Evolutionary conservation across 2,113 vertebrate species (phyloP), one percentile per base, ranked within the genome.

Genomic region (Malurus elegans): DNA sequence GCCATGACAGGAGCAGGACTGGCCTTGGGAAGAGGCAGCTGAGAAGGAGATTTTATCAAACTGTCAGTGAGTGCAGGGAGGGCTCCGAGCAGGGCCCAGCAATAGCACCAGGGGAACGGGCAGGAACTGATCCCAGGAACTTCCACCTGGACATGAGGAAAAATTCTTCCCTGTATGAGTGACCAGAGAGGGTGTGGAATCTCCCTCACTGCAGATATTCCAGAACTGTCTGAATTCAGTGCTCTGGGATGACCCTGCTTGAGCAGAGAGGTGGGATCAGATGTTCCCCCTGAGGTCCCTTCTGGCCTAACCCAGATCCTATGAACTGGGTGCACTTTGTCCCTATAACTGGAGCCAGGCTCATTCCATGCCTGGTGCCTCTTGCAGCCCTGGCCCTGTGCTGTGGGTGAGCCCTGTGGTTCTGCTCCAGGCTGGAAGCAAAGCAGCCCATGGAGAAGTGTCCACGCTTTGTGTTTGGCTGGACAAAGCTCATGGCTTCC

Each of bases 281-380:
- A 3, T 42, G 29, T 45, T 45, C 4, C 18, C 75, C 6, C 26
- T 36, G 34, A 23, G 58, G 25, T 42, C 31, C 42, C 44, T 48
- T 65, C 50, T 36, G 57, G 18, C 26, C 50, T 42, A 31, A 15
- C 11, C 34, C 57, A 7, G 34, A 18, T 48, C 26, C 57, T 50
- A 3, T 2, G 25, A 79, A 18, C 28, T 29, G 42, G 61, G 26
- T 16, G 42, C 29, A 1, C 44, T 71, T 80, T 66, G 32, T n/a
- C 32, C 54, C 87, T 20, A 18, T 18, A 38, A 2, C 19, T 26
- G 36, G 60, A 84, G 42, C 29, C 20, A 54, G 42, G 25, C 7
- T 28, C 5, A 24, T 32, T 9, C 61, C 0, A 0, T 1, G 12
- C 23, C 44, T 32, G 58, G 45, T 82, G 58, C 66, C 48, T 48